Conservation (phyloP, 2,113 vertebrate genomes). For the Megaceryle maxima region DNA sequence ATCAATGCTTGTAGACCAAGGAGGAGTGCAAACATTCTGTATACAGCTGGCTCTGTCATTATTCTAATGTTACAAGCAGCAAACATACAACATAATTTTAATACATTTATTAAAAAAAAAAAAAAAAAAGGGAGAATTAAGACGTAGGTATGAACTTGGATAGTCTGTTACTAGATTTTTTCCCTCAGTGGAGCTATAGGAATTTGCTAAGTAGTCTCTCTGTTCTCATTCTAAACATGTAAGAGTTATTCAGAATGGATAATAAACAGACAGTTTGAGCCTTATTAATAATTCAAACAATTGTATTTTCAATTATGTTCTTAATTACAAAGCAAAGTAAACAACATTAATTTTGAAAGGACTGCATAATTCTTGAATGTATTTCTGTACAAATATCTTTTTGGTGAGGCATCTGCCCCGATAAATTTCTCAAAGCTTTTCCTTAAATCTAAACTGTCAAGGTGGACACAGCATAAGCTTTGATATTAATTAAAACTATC, state of each 20-base stretch:
- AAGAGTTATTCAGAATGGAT: background rate
- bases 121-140: background rate
- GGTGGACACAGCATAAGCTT: background rate
- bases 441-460: slow-evolving; percentile 25
- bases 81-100: too few species aligned
- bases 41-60: background rate
- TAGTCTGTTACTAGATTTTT: background rate
- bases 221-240: background rate
- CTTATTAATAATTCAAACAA: slow-evolving; percentile 47
- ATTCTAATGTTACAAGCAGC: too few species aligned
- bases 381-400: slow-evolving; percentile 11
- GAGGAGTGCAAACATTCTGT: background rate
- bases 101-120: background rate
- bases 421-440: slow-evolving; percentile 38
- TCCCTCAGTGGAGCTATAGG: background rate
- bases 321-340: slow-evolving; percentile 36
- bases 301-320: slow-evolving; percentile 23
- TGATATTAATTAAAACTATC: slow-evolving; percentile 10
- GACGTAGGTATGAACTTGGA: background rate
- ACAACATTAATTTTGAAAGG: slow-evolving; percentile 34
- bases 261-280: background rate
- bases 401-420: background rate
- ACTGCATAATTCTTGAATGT: background rate
- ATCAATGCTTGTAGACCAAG: background rate
- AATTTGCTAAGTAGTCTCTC: background rate